Evolutionary conservation across 2,888 invertebrate genomes (phyloP).

Genomic region (Acleris sparsana): DNA sequence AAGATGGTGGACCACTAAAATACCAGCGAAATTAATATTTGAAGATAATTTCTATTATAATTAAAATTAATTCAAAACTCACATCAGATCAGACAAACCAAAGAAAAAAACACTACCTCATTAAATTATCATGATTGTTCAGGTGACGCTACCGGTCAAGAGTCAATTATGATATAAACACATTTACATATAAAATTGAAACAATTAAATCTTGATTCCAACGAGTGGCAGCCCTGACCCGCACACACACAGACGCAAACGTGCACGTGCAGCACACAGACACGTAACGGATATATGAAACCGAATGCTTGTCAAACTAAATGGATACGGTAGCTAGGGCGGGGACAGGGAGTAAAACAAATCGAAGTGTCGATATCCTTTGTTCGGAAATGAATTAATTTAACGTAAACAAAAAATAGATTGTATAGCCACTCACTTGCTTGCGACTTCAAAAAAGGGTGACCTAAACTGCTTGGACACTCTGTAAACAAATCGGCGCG

Average conservation of each 20-base stretch:
- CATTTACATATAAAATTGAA: background rate
- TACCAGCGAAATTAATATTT: too few relatives aligned
- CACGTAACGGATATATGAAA: constrained; percentile 69
- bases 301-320: constrained; percentile 83
- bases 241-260: constrained; percentile 36
- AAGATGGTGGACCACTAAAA: too few relatives aligned
- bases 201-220: background rate
- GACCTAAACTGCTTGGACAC: too few relatives aligned
- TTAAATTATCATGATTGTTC: too few relatives aligned
- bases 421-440: too few relatives aligned
- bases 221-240: constrained; percentile 37
- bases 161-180: constrained; percentile 2
- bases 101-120: too few relatives aligned
- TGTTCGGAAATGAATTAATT: constrained; percentile 5
- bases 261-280: constrained; percentile 42
- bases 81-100: too few relatives aligned
- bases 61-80: too few relatives aligned
- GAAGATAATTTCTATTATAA: too few relatives aligned
- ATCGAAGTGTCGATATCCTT: constrained; percentile 36
- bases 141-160: too few relatives aligned
- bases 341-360: constrained; percentile 37
- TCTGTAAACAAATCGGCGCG: too few relatives aligned
- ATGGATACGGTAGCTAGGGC: constrained; percentile 75
- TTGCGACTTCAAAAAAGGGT: too few relatives aligned
- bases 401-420: background rate